These are phyloP conservation scores for Podarcis siculus DNA, from an alignment of 2,797 vertebrate species.

Conservation along the genomic window DNA sequence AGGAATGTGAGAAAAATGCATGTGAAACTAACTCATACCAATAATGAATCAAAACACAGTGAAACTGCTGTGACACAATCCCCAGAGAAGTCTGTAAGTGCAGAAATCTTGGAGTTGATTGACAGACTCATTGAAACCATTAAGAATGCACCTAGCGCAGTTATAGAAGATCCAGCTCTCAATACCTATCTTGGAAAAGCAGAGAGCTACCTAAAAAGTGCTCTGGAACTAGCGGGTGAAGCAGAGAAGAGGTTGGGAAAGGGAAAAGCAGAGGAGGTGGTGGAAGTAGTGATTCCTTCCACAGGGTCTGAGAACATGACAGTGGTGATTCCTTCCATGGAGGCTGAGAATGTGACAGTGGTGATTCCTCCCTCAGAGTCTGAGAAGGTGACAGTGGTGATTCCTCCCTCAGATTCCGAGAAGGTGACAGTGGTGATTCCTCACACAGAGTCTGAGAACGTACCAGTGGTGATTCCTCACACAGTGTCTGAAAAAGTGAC, in stretches of 20 bases:
- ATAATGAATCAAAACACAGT: neutral
- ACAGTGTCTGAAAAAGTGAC: too few species aligned
- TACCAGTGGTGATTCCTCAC: neutral
- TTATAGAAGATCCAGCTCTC: constrained; percentile 18
- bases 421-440: neutral
- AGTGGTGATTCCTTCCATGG: neutral
- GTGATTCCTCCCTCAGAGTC: neutral
- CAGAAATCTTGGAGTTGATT: constrained; percentile 40
- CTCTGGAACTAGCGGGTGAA: constrained; percentile 36
- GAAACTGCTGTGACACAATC: neutral
- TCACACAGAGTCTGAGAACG: neutral
- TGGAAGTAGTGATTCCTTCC: neutral
- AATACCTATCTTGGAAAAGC: neutral
- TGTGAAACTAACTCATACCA: neutral
- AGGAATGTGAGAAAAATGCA: neutral
- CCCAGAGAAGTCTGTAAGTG: neutral
- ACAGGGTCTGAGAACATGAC: neutral
- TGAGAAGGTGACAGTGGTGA: neutral
- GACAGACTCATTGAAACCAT: neutral
- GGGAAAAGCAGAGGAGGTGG: neutral
- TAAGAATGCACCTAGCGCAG: neutral
- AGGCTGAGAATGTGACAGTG: too few species aligned
- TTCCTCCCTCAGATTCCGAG: neutral
- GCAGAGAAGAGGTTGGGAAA: constrained; percentile 32
- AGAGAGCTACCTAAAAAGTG: constrained; percentile 35